Base-by-base conservation (phyloP, 2,113 vertebrate species). In the Pseudorectes ferrugineus region DNA sequence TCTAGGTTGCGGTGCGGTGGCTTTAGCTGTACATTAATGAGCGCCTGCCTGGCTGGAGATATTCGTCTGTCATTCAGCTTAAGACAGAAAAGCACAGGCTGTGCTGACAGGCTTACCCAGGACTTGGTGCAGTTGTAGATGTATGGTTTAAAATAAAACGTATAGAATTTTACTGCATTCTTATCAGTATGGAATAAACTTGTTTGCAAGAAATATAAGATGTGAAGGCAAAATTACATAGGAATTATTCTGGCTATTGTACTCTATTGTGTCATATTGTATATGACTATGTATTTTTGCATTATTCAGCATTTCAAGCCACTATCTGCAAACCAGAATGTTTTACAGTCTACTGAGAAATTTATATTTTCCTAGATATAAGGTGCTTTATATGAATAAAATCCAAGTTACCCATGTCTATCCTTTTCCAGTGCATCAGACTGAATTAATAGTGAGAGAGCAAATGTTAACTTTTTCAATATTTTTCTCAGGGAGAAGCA, bases 1-100 rank as follows among this genome's bases (percentile, higher is more conserved):
- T 97, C 98, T 84, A 97, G 96, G 98, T 68, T 97, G 93, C 20
- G 0, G 29, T 83, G 68, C 0, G 2, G 76, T 77, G 54, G 26
- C n/a, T 85, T 90, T 86, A 81, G 66, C 55, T 82, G 54, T 35
- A 45, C 89, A 28, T 96, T 96, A 87, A 93, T 88, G 73, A 82
- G 43, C 12, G 58, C 8, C 19, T 35, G 28, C 38, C 33, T 26
- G 72, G n/a, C 20, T 63, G 35, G 46, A 81, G 71, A 92, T 4
- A 79, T 92, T 92, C 68, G 45, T 25, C 59, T 59, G 31, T 81
- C 46, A 66, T 78, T 92, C 70, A 72, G n/a, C 14, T 83, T 55
- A 40, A 76, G n/a, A 24, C 6, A 72, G 51, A 72, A 55, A 76
- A 79, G 10, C 38, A 43, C 11, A 57, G 33, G 12, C 29, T 67